Evolutionary conservation across 2,797 vertebrate genomes (phyloP), one percentile per base, ranked within the genome.

Genomic region (Carcharodon carcharias): DNA sequence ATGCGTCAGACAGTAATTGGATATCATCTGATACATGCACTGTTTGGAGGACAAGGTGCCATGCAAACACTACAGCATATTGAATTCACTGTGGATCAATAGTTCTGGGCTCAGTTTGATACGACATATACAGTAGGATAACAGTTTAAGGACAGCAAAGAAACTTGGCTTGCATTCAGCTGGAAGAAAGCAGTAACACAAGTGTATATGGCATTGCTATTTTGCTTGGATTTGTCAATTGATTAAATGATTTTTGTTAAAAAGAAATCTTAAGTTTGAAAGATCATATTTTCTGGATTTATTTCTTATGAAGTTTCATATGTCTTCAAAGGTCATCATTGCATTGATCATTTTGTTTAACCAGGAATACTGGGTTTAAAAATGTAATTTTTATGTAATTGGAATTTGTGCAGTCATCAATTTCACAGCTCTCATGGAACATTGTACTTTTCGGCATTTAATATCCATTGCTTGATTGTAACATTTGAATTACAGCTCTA

Each of bases 71-170:
- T 56, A 77, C 31, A 31, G 54, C 50, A 95, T 71, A 95, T 95
- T 95, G 71, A 95, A 95, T 95, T 95, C 94, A 95, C 69, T 58
- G 67, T 28, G 28, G 50, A 95, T 95, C 94, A 95, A 95, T 95
- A 95, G 69, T 58, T 67, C 94, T 77, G 31, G 77, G 54, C 94
- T 95, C 45, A 73, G 56, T 54, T 95, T 77, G 94, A 56, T 77
- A 35, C 54, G 58, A 54, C 69, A 95, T 71, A 73, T 45, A 67
- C 5, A 12, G 61, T 45, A 45, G 63, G 69, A 58, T 77, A 77
- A 95, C 31, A 95, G 54, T 77, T 54, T 95, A 56, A 95, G 71
- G 67, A 40, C 28, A 58, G 28, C 31, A 54, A 58, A 50, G 50
- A 77, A 95, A n/a, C 7, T 54, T 71, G 56, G 94, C 28, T 21